These are phyloP conservation scores for Platanista minor DNA, from an alignment of 2,113 vertebrate genomes.

Conservation along the genomic window DNA sequence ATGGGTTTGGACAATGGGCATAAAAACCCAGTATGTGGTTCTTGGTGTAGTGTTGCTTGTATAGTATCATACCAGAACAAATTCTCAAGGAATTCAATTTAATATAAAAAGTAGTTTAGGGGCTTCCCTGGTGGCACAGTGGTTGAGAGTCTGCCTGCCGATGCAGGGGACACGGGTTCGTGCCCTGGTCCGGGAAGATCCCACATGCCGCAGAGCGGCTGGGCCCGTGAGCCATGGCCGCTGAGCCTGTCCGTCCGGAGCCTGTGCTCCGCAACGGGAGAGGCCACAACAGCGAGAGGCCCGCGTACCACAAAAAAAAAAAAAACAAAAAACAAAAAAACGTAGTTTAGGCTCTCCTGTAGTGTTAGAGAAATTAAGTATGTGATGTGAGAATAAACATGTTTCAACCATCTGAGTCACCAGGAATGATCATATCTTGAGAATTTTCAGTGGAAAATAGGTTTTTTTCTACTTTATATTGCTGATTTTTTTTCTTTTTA, in stretches of 20 bases:
- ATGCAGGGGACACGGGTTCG: too few relatives aligned
- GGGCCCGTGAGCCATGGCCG: too few relatives aligned
- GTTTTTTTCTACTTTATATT: not conserved
- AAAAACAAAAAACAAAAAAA: too few relatives aligned
- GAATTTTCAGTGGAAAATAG: not conserved
- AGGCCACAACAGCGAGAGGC: too few relatives aligned
- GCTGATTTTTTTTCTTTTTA: not conserved
- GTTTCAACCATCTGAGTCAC: not conserved
- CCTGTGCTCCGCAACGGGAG: too few relatives aligned
- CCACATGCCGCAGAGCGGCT: too few relatives aligned
- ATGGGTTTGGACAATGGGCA: constrained; percentile 58
- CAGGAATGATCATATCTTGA: not conserved
- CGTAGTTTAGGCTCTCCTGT: constrained; percentile 40
- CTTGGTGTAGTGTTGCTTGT: constrained; percentile 47
- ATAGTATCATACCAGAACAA: constrained; percentile 57
- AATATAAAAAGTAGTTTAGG: constrained; percentile 41
- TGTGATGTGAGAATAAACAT: constrained; percentile 64
- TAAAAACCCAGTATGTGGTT: constrained; percentile 63
- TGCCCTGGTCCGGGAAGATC: too few relatives aligned
- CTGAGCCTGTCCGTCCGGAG: too few relatives aligned
- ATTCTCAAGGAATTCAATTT: constrained; percentile 66
- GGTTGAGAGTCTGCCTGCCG: too few relatives aligned
- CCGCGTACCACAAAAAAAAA: too few relatives aligned
- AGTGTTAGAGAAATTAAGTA: constrained; percentile 44
- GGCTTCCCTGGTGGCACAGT: too few relatives aligned